Percentiles rank a stretch among this genome's conserved stretches.
Evolutionary conservation across 2,113 vertebrate genomes (phyloP).

Genomic region (Phocoena phocoena): DNA sequence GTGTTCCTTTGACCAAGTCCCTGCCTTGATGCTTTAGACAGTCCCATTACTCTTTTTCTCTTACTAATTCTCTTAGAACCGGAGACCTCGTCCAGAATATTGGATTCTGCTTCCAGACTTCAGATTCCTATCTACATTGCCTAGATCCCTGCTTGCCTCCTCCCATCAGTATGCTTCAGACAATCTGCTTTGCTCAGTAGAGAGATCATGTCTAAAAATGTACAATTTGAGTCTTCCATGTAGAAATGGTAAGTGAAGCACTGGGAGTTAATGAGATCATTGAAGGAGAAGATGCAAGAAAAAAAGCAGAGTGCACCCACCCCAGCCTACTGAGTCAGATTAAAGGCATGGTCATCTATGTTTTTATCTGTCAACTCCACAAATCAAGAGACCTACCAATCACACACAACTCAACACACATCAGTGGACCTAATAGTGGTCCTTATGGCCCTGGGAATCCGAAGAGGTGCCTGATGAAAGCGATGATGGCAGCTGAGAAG

Average conservation of each 20-base stretch:
- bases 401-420: background rate
- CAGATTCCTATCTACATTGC: background rate
- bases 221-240: background rate
- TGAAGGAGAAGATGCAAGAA: background rate
- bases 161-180: background rate
- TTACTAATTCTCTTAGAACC: background rate
- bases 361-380: background rate
- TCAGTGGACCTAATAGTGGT: background rate
- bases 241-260: slow-evolving; percentile 5
- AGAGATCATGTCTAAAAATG: background rate
- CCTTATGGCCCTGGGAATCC: background rate
- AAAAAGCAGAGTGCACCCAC: background rate
- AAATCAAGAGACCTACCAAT: background rate
- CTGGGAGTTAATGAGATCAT: background rate
- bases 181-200: background rate
- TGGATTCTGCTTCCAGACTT: slow-evolving; percentile 1
- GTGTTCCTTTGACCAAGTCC: background rate
- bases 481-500: background rate
- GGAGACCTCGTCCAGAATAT: background rate
- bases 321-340: background rate
- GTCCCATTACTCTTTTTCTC: background rate
- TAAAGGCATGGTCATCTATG: background rate
- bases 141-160: background rate
- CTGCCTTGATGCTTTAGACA: background rate
- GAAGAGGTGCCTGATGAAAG: background rate